Evolutionary conservation across 2,888 invertebrate genomes (phyloP), one percentile per base, ranked within the genome.

Genomic region (Hyppa rectilinea): DNA sequence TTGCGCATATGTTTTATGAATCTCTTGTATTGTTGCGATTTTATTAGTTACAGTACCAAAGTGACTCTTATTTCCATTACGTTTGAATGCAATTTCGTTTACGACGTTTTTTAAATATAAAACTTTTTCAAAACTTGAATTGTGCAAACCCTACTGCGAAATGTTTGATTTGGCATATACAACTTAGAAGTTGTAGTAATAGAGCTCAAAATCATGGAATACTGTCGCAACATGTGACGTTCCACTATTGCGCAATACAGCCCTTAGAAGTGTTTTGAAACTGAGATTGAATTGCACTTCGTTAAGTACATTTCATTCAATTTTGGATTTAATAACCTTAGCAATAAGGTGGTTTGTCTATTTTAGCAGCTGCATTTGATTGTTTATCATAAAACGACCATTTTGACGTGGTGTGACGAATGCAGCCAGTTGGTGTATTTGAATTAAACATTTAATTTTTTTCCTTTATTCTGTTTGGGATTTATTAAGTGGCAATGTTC

Each of bases 361-460:
- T 10, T 60, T 55, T 2, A 20, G 23, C 50, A 53, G n/a, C n/a
- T 26, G 49, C 26, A 69, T 71, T 29, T 23, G 1, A 56, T 59
- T 63, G 58, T 59, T 74, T 66, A 43, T n/a, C 63, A 78, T 80
- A 64, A 82, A 78, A 78, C 82, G 66, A 77, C 70, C 70, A 66
- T 82, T 78, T 89, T 85, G 88, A 87, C 85, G 87, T 78, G 85
- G 91, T 89, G 92, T 92, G 90, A 88, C 93, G 90, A 93, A 93
- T 91, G 71, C 71, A 87, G 86, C 88, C 94, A 93, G 94, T 94
- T 94, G 94, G 92, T 90, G 84, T 89, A 82, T 90, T 91, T 93
- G 93, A 94, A 95, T 94, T 92, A 93, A 92, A 94, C 92, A 92
- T 95, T 95, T 94, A 94, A 95, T 95, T 94, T 94, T 94, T 94